Evolutionary conservation across 1,140 invertebrate species (phyloP), one percentile per base, ranked within the genome.

Genomic region (Eriocheir sinensis): DNA sequence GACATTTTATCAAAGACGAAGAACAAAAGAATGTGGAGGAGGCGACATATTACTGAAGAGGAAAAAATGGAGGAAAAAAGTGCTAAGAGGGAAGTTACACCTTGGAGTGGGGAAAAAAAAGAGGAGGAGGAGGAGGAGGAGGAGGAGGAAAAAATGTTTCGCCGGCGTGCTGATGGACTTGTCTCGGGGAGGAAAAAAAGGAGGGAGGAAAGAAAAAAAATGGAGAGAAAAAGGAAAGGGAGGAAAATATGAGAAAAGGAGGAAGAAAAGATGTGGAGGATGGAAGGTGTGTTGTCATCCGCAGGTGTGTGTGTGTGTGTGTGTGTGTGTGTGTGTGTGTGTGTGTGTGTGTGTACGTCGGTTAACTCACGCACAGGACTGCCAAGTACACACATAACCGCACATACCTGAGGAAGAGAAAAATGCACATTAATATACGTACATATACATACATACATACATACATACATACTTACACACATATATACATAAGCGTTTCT

Each of bases 291-390:
- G 60, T 53, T 53, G 48, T 53, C 48, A 53, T 53, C 2, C 21
- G 21, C 34, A 81, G 80, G 80, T 36, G 38, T 15, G 27, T 34
- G 81, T 36, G 34, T 85, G 81, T 85, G 81, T 85, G 81, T 85
- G 81, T 85, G 81, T 85, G 81, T 85, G 81, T 85, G 81, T 85
- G 81, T 85, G 81, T 85, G 81, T 85, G 81, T 85, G 81, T 85
- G 81, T 85, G 81, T 85, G 81, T 85, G 81, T 85, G 81, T 85
- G 81, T 85, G 81, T 85, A 34, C 36, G 81, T 38, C 53, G 12
- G 53, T 12, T 12, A 12, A 72, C 53, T 12, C 27, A 12, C 12
- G 53, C 53, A 12, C 27, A 72, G 12, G 53, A 72, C 27, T 72
- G 12, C 53, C 53, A 72, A 27, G 53, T 27, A 72, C 53, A 72